phyloP scores from a whole-genome alignment of 2,888 invertebrate genomes.

The Polia nebulosa region DNA sequence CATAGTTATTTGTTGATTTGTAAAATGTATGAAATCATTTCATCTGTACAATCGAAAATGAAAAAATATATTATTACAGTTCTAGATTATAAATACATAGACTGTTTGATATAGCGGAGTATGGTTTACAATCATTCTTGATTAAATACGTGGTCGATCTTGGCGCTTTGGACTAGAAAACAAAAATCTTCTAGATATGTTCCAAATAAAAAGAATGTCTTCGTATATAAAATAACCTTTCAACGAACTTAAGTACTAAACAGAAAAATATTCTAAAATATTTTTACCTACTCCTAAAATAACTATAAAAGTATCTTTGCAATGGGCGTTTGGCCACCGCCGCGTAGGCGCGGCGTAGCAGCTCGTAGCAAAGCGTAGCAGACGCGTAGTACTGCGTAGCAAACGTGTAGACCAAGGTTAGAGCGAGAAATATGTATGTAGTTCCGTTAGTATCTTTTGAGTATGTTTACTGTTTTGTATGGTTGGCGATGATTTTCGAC shows the following conservation, averaged over 20 bases:
- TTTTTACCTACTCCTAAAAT: background rate
- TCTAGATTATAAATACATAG: constrained; percentile 36
- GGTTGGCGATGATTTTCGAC: too few species aligned
- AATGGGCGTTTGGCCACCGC: constrained; percentile 5
- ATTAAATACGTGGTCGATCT: constrained; percentile 31
- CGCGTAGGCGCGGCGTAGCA: background rate
- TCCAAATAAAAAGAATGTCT: constrained; percentile 15
- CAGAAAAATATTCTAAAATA: background rate
- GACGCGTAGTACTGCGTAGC: constrained; percentile 8
- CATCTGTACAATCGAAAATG: constrained; percentile 14
- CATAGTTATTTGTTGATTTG: constrained; percentile 25
- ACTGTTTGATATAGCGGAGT: constrained; percentile 44
- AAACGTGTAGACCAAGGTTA: background rate
- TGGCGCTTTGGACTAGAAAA: constrained; percentile 43
- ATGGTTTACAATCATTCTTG: constrained; percentile 37
- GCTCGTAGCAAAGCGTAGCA: constrained; percentile 1
- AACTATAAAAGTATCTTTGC: constrained; percentile 4
- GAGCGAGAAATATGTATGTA: too few species aligned
- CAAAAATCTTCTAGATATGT: constrained; percentile 12
- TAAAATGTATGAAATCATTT: constrained; percentile 33
- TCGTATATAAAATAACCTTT: constrained; percentile 11
- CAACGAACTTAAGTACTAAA: constrained; percentile 8
- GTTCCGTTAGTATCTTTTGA: background rate
- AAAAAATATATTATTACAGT: constrained; percentile 11
- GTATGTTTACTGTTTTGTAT: background rate